These are phyloP conservation scores for Agriopis leucophaearia DNA, from an alignment of 2,888 invertebrate genomes.

Conservation along the genomic window DNA sequence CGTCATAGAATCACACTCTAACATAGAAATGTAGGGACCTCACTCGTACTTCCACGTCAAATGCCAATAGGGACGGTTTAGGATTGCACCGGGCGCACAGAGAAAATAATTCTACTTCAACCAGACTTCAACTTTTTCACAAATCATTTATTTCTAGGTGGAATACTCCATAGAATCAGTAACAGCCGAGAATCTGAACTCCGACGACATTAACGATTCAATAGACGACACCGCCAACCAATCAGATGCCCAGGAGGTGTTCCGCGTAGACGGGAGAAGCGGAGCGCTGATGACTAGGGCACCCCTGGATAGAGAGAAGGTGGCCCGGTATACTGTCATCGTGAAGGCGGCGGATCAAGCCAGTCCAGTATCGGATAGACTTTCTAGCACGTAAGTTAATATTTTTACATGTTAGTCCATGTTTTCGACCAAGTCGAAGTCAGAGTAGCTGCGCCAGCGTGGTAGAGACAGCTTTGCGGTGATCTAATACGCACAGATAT, in stretches of 20 bases:
- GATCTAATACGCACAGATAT: too few relatives aligned
- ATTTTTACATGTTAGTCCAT: too few relatives aligned
- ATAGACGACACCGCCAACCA: conserved; percentile 59
- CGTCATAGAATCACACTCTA: too few relatives aligned
- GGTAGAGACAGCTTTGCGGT: too few relatives aligned
- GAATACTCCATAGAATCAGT: conserved; percentile 92
- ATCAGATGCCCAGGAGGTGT: conserved; percentile 90
- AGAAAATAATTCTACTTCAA: too few relatives aligned
- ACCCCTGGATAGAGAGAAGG: conserved; percentile 94
- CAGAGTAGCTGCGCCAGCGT: too few relatives aligned
- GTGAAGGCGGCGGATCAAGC: conserved; percentile 95
- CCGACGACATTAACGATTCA: conserved; percentile 70
- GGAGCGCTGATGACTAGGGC: conserved; percentile 95
- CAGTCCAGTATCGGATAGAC: conserved; percentile 91
- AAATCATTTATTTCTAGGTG: conserved; percentile 73
- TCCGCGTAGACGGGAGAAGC: conserved; percentile 93
- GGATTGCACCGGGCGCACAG: too few relatives aligned
- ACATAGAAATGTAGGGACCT: too few relatives aligned
- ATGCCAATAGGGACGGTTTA: too few relatives aligned
- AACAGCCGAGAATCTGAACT: conserved; percentile 79
- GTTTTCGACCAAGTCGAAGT: too few relatives aligned
- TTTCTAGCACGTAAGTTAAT: conserved; percentile 88
- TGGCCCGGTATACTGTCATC: conserved; percentile 93
- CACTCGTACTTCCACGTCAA: too few relatives aligned
- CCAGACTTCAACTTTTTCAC: too few relatives aligned